These are phyloP conservation scores for Bolinopsis microptera DNA, from an alignment of 37 sponge, comb jelly and placozoan genomes.

Conservation along the genomic window DNA sequence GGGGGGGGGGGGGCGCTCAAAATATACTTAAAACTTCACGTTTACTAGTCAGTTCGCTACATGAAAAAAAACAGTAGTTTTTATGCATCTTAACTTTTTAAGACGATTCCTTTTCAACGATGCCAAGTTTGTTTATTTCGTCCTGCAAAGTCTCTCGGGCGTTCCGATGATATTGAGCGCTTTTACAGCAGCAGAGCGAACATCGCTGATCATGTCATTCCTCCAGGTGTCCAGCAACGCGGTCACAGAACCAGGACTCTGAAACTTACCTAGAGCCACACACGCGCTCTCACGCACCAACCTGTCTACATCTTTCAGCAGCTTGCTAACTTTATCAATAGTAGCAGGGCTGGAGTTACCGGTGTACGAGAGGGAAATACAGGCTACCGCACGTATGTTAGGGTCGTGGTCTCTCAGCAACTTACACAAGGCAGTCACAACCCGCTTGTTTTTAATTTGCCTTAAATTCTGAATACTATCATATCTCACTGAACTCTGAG, in stretches of 20 bases:
- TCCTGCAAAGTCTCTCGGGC: conserved; percentile 70
- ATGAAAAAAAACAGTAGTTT: too few species aligned
- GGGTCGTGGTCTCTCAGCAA: conserved; percentile 84
- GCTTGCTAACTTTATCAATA: conserved; percentile 71
- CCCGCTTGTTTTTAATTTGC: conserved; percentile 85
- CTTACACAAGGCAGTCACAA: conserved; percentile 80
- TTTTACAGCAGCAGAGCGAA: conserved; percentile 86
- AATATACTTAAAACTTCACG: too few species aligned
- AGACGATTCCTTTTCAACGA: not conserved
- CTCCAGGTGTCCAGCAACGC: conserved; percentile 83
- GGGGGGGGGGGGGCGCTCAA: too few species aligned
- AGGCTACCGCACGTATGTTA: conserved; percentile 94
- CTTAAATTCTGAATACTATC: conserved; percentile 89
- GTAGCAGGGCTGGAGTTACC: conserved; percentile 41
- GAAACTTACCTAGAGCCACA: conserved; percentile 83
- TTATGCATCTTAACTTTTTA: too few species aligned
- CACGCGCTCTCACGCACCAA: conserved; percentile 93
- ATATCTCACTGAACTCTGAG: conserved; percentile 87
- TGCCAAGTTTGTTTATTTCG: conserved; percentile 10
- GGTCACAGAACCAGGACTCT: conserved; percentile 78
- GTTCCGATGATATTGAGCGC: conserved; percentile 87
- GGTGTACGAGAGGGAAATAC: conserved; percentile 89
- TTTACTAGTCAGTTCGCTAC: too few species aligned
- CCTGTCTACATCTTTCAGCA: conserved; percentile 84
- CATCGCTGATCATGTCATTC: conserved; percentile 95